phyloP scores from a whole-genome alignment of 2,888 invertebrate genomes.

The Acrobasis suavella region DNA sequence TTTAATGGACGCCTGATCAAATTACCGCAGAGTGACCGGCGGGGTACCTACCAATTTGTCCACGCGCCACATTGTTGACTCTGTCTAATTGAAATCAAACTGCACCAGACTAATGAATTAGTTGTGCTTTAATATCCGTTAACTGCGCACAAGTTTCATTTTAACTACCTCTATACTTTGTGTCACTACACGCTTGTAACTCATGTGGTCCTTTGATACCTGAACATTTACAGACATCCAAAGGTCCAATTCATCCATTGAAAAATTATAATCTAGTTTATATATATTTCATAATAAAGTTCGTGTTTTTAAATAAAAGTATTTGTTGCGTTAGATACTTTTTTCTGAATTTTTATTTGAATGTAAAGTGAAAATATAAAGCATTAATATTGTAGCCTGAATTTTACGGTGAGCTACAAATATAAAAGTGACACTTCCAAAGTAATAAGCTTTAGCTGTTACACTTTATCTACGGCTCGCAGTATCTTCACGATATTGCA shows the following conservation, averaged over 20 bases:
- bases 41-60: conserved; percentile 54
- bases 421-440: background rate
- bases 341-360: no score
- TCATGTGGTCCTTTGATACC: background rate
- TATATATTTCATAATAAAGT: no score
- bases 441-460: background rate
- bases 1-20: conserved; percentile 36
- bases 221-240: no score
- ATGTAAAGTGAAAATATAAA: no score
- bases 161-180: conserved; percentile 14
- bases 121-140: conserved; percentile 42
- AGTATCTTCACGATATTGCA: conserved; percentile 5
- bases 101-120: conserved; percentile 60
- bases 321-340: no score
- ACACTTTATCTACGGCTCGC: background rate
- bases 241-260: no score
- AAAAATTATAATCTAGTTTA: no score
- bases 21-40: conserved; percentile 39
- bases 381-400: background rate
- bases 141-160: conserved; percentile 34
- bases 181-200: conserved; percentile 1
- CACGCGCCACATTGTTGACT: conserved; percentile 59
- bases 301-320: no score
- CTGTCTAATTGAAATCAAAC: conserved; percentile 71
- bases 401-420: background rate